Conservation (phyloP, 2,888 invertebrate species). For the Morinoia aosen region DNA sequence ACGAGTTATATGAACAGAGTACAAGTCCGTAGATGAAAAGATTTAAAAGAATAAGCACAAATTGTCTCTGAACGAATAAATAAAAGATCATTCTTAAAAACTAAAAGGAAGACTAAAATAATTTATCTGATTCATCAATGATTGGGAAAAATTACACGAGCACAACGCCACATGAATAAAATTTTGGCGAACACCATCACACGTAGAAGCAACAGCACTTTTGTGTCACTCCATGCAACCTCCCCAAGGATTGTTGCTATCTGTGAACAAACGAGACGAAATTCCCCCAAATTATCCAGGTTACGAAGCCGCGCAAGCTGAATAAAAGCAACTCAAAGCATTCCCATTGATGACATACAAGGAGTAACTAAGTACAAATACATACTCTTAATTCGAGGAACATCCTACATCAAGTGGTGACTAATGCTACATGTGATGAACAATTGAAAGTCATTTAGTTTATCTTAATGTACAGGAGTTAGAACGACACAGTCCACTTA, state of each 20-base stretch:
- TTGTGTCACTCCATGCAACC: neutral
- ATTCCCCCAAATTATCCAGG: neutral
- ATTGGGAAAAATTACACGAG: neutral
- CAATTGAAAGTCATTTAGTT: neutral
- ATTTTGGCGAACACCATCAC: neutral
- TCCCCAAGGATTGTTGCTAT: neutral
- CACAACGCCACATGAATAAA: neutral
- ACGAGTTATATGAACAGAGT: neutral
- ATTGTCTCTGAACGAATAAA: neutral
- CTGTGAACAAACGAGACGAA: neutral
- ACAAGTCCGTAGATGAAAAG: neutral
- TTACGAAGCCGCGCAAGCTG: neutral
- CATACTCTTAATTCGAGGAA: neutral
- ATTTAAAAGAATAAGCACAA: neutral
- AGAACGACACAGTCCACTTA: neutral
- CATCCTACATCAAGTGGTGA: slow-evolving; percentile 24
- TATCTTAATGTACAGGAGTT: neutral
- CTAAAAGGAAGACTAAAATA: neutral
- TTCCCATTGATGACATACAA: neutral
- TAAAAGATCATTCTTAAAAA: neutral
- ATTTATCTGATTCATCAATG: neutral
- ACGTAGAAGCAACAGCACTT: neutral
- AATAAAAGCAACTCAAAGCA: neutral
- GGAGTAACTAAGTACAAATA: neutral
- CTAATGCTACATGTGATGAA: slow-evolving; percentile 18